These are phyloP conservation scores for Gorsachius goisagi DNA, from an alignment of 2,113 vertebrate species.

Conservation along the genomic window DNA sequence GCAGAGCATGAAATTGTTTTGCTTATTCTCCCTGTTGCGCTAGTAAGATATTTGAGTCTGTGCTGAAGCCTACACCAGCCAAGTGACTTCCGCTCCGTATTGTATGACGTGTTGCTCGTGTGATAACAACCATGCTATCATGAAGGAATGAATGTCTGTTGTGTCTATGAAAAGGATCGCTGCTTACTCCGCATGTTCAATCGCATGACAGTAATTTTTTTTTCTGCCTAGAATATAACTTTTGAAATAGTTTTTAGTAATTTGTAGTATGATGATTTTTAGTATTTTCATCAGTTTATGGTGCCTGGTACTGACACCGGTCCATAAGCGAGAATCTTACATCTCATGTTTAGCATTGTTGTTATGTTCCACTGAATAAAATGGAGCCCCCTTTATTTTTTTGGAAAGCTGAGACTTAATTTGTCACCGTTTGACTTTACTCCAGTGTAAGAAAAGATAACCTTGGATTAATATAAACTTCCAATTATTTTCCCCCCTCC, in stretches of 20 bases:
- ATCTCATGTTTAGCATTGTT: not conserved
- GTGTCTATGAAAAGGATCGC: not conserved
- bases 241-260: not conserved
- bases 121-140: not conserved
- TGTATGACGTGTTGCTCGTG: fast-evolving
- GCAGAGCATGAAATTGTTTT: not conserved
- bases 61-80: not conserved
- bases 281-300: not conserved
- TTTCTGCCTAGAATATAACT: not conserved
- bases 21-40: not conserved
- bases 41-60: not conserved
- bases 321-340: not conserved
- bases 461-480: not conserved
- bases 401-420: not conserved
- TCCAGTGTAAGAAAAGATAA: not conserved
- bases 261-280: not conserved
- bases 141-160: not conserved
- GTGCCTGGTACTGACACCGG: not conserved
- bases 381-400: not conserved
- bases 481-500: not conserved
- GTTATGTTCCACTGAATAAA: not conserved
- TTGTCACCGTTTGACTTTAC: not conserved
- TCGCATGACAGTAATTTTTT: fast-evolving
- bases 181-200: not conserved
- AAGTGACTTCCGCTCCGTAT: not conserved